Percentiles rank a stretch among this genome's conserved stretches.
Evolutionary conservation across 2,797 vertebrate species (phyloP).

Genomic region (Synanceia verrucosa): DNA sequence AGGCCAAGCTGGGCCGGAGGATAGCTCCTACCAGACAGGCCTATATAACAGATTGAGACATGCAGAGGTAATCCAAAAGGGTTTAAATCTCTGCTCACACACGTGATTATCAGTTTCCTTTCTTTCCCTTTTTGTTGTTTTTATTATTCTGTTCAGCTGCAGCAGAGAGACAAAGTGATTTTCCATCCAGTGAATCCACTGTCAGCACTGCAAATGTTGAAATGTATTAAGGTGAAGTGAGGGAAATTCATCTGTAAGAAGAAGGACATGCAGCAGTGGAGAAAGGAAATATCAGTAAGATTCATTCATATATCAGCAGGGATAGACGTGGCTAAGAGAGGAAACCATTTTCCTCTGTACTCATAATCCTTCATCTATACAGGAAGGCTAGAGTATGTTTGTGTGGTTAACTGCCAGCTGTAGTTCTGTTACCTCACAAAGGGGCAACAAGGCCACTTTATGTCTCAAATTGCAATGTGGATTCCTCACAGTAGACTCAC

Average conservation of each 20-base stretch:
- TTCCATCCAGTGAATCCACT: constrained; percentile 49
- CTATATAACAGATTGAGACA: constrained; percentile 81
- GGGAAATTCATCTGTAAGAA: constrained; percentile 17
- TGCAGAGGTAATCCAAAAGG: constrained; percentile 82
- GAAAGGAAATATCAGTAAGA: constrained; percentile 7
- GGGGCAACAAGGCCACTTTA: constrained; percentile 24
- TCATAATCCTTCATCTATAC: constrained; percentile 29
- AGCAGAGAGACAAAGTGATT: constrained; percentile 46
- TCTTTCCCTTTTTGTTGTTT: constrained; percentile 53
- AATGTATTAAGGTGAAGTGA: constrained; percentile 18
- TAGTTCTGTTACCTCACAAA: constrained; percentile 23
- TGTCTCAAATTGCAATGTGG: constrained; percentile 16
- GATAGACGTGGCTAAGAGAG: neutral
- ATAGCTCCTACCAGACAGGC: constrained; percentile 74
- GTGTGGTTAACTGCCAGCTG: constrained; percentile 23
- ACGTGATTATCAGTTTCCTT: constrained; percentile 73
- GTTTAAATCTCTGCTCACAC: constrained; percentile 79
- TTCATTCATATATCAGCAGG: constrained; percentile 7
- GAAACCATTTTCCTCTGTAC: constrained; percentile 19
- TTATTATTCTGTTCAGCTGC: constrained; percentile 72
- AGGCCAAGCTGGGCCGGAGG: constrained; percentile 49
- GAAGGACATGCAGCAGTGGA: neutral
- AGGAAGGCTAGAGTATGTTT: neutral
- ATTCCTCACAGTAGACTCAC: constrained; percentile 8
- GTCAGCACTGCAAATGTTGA: constrained; percentile 18